These are phyloP conservation scores for Pyrrhia umbra DNA, from an alignment of 2,888 invertebrate species.

Conservation along the genomic window DNA sequence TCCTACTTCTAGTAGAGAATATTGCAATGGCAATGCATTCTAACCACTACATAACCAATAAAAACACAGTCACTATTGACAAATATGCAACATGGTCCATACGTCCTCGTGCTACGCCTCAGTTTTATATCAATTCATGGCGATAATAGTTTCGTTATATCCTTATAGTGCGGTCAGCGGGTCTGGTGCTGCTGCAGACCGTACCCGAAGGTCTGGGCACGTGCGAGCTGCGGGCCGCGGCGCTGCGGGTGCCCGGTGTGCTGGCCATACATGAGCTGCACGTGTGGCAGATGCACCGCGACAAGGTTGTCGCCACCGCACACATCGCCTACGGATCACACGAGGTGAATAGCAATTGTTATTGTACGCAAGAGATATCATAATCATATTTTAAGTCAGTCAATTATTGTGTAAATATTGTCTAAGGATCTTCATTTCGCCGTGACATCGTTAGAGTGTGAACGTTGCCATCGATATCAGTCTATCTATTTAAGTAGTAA, in stretches of 20 bases:
- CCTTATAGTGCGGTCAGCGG: conserved; percentile 95
- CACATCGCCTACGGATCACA: conserved; percentile 91
- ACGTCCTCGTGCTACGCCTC: background rate
- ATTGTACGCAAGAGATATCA: conserved; percentile 26
- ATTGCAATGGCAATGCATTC: too few species aligned
- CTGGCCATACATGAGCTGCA: conserved; percentile 95
- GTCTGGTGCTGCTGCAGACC: conserved; percentile 96
- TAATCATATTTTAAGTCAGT: conserved; percentile 24
- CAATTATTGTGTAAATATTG: conserved; percentile 28
- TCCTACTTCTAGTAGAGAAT: too few species aligned
- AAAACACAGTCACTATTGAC: background rate
- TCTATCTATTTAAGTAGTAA: background rate
- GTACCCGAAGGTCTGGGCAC: conserved; percentile 97
- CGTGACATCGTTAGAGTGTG: conserved; percentile 23
- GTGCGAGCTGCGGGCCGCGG: conserved; percentile 83
- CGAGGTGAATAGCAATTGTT: conserved; percentile 69
- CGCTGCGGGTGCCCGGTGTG: conserved; percentile 84
- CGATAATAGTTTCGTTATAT: background rate
- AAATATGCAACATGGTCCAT: background rate
- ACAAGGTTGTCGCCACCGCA: conserved; percentile 95
- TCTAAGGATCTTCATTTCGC: conserved; percentile 19
- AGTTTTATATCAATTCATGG: background rate
- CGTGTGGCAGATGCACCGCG: conserved; percentile 96
- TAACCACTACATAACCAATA: too few species aligned
- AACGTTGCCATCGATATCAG: background rate